Evolutionary conservation across 2,797 vertebrate species (phyloP), one percentile per base, ranked within the genome.

Genomic region (Meda fulgida): DNA sequence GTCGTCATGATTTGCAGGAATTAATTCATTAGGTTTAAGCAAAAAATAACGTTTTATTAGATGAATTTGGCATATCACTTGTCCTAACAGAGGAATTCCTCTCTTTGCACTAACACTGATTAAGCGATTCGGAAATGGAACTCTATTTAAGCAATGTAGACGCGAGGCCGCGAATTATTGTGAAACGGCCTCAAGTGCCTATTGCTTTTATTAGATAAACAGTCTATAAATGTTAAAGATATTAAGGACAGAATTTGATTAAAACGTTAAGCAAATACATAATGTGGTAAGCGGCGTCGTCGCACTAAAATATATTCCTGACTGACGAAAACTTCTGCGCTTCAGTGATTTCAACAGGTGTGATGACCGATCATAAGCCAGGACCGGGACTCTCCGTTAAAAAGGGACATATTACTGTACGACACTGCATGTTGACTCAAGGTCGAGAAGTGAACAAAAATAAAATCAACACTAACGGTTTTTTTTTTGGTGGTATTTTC

Each of bases 401-500:
- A n/a, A 91, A 91, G 86, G 89, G 89, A 89, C 86, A 51, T 65
- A 84, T 36, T 81, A 40, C 26, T 13, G 7, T 78, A 81, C 87
- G 80, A 94, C 92, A 94, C 93, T 93, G 93, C 91, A 89, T 65
- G 16, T 31, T 65, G 29, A 89, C 88, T 86, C 63, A 89, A 77
- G 73, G 87, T 87, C n/a, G 8, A 38, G 53, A 71, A 55, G 31
- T 51, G 11, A 26, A 26, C n/a, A 81, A 53, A 80, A n/a, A n/a
- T 29, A 87, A 89, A 89, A 89, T 72, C 88, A 90, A 94, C 92
- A 94, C 93, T 94, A 94, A 71, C 86, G 69, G 87, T 36, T 36
- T 88, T 90, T 71, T 78, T 85, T 51, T 13, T 1, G 5, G 14
- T 16, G 14, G 16, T 70, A 58, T 76, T 55, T 81, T 83, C 46